Conservation (phyloP, 1,140 invertebrate species). For the Eumaeus atala region DNA sequence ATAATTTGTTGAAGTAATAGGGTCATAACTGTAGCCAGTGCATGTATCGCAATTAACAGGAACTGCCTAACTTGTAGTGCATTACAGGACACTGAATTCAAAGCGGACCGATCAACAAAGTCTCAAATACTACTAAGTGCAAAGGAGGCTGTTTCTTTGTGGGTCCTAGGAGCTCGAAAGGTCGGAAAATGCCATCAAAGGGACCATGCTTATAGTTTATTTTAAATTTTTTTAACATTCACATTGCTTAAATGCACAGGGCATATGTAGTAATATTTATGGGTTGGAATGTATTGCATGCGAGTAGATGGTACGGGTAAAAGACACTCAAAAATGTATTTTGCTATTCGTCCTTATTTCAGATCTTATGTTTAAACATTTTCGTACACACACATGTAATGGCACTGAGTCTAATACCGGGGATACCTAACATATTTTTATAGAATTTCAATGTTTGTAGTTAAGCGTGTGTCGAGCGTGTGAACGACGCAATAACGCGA, state of each 20-base stretch:
- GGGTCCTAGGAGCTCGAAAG: constrained; percentile 91
- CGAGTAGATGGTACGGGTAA: neutral
- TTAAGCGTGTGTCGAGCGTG: too few species aligned
- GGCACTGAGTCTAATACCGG: too few species aligned
- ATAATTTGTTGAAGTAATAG: neutral
- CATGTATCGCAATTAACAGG: constrained; percentile 64
- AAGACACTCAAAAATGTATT: neutral
- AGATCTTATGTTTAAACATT: neutral
- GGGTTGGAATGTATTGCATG: constrained; percentile 12
- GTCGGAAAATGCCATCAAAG: constrained; percentile 74
- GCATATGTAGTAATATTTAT: constrained; percentile 32
- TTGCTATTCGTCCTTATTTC: too few species aligned
- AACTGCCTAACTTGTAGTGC: constrained; percentile 67
- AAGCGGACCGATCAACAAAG: constrained; percentile 77
- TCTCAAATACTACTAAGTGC: constrained; percentile 88
- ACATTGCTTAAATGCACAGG: constrained; percentile 53
- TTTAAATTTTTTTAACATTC: constrained; percentile 37
- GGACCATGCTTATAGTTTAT: constrained; percentile 32
- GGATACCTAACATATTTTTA: too few species aligned
- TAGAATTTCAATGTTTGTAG: too few species aligned
- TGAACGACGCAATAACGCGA: too few species aligned
- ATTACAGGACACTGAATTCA: constrained; percentile 82
- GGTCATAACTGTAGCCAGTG: constrained; percentile 21
- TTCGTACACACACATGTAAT: too few species aligned
- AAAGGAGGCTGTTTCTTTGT: constrained; percentile 92